Conservation (phyloP, 2,113 vertebrate genomes). For the Cryptotis parvus region DNA sequence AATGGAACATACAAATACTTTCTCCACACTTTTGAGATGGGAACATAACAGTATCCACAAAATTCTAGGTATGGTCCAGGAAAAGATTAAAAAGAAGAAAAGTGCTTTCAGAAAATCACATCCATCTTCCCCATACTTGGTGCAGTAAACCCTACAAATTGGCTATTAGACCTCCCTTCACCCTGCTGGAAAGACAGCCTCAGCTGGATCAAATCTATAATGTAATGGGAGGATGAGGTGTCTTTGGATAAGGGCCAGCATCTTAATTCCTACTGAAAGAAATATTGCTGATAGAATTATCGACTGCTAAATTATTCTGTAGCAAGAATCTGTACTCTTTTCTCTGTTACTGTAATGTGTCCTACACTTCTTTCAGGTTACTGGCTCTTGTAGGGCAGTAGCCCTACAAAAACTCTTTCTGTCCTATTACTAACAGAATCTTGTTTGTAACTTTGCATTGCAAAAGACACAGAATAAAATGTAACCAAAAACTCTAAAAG, state of each 20-base stretch:
- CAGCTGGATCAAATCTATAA: slow-evolving; percentile 70
- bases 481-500: slow-evolving; percentile 32
- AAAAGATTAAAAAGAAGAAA: slow-evolving; percentile 62
- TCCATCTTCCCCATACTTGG: slow-evolving; percentile 25
- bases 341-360: slow-evolving; percentile 22
- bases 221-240: slow-evolving; percentile 72
- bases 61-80: slow-evolving; percentile 30
- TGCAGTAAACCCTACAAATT: slow-evolving; percentile 45
- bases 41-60: background rate
- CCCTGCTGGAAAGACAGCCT: slow-evolving; percentile 51
- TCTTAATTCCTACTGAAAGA: slow-evolving; percentile 76
- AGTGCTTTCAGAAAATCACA: slow-evolving; percentile 11
- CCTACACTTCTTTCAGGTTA: background rate
- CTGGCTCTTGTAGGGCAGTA: background rate
- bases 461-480: background rate
- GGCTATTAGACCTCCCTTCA: slow-evolving; percentile 58
- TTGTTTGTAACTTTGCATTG: background rate
- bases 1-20: background rate
- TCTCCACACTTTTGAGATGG: background rate
- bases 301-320: slow-evolving; percentile 73
- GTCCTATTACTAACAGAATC: slow-evolving; percentile 14
- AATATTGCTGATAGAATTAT: slow-evolving; percentile 74
- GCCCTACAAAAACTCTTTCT: background rate
- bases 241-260: slow-evolving; percentile 74
- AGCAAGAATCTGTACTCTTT: slow-evolving; percentile 6